A percentile compares a stretch with the other conserved stretches of the same genome.
Evolutionary conservation across 2,888 invertebrate species (phyloP).

Genomic region (Stenchaetothrips biformis): DNA sequence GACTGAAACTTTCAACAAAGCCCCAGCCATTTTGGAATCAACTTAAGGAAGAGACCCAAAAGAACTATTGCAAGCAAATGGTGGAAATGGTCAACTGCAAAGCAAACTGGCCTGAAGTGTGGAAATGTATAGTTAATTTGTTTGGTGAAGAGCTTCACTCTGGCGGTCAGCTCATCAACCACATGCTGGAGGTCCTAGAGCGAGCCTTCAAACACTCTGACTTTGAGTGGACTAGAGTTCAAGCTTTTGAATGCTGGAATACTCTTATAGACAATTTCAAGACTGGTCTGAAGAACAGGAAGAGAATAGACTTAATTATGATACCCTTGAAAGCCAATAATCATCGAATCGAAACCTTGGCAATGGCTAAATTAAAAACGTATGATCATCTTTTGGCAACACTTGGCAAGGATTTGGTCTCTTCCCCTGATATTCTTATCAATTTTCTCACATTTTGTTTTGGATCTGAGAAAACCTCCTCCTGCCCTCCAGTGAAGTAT

Average conservation of each 20-base stretch:
- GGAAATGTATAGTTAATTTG: background rate
- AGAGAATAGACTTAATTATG: background rate
- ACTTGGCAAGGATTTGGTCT: background rate
- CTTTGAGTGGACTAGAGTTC: constrained; percentile 18
- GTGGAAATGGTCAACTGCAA: background rate
- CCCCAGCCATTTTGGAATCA: background rate
- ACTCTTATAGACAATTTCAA: constrained; percentile 5
- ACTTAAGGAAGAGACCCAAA: background rate
- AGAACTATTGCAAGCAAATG: background rate
- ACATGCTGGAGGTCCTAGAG: background rate
- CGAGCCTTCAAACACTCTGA: background rate
- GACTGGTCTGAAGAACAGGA: background rate
- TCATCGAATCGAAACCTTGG: background rate
- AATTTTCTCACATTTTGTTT: background rate
- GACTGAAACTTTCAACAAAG: background rate
- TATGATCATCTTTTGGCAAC: background rate
- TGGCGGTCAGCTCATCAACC: background rate
- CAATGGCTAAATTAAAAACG: background rate
- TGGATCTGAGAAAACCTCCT: background rate
- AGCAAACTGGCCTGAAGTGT: background rate
- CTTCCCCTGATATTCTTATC: background rate
- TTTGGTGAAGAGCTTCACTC: background rate
- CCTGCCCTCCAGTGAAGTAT: background rate
- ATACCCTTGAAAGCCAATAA: constrained; percentile 7
- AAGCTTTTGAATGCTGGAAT: background rate